Conservation (phyloP, 2,888 invertebrate species). For the Glyphotaelius pellucidus region DNA sequence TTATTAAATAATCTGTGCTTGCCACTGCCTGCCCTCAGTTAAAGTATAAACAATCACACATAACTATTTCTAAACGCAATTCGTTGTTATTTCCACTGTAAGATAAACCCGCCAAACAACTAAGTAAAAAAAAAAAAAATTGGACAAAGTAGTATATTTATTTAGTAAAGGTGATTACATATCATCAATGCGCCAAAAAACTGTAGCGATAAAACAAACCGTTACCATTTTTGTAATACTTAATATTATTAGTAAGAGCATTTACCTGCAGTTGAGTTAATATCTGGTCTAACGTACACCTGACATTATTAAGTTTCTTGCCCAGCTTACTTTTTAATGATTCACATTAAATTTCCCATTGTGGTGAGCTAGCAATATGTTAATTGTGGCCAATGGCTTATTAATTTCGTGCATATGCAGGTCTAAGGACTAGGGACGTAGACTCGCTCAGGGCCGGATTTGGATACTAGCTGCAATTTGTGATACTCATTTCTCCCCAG, state of each 20-base stretch:
- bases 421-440: conserved; percentile 11
- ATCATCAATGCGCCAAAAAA: not conserved
- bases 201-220: not conserved
- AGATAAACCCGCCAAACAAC: no score
- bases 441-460: not conserved
- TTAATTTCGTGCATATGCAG: conserved; percentile 32
- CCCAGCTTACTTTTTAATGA: conserved; percentile 11
- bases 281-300: conserved; percentile 20
- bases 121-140: no score
- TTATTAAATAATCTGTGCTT: no score
- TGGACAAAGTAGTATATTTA: no score
- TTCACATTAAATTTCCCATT: conserved; percentile 2
- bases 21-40: no score
- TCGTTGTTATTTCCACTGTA: no score
- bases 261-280: not conserved
- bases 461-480: not conserved
- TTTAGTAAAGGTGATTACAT: not conserved
- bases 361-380: conserved; percentile 41
- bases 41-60: no score
- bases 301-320: conserved; percentile 24
- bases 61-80: no score
- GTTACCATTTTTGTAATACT: not conserved
- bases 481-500: not conserved
- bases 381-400: conserved; percentile 40
- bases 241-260: not conserved